Conservation (phyloP, 1,140 invertebrate species). For the Nasonia vitripennis region DNA sequence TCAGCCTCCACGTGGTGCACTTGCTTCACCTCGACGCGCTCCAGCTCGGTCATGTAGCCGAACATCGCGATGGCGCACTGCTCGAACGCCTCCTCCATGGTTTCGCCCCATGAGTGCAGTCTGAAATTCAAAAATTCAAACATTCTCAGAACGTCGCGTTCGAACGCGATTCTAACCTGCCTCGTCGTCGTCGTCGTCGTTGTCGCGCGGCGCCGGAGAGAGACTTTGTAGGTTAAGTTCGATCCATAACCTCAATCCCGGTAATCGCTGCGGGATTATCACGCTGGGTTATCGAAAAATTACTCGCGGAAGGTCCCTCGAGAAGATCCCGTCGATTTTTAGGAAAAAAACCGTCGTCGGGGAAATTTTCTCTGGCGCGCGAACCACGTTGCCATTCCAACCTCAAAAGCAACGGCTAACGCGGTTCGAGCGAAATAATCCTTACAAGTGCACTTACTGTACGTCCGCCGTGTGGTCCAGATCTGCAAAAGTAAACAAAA, state of each 20-base stretch:
- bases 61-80: slow-evolving; percentile 97
- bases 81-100: slow-evolving; percentile 93
- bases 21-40: slow-evolving; percentile 87
- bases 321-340: neutral
- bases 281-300: neutral
- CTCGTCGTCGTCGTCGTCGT: neutral
- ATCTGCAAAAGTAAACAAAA: slow-evolving; percentile 82
- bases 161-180: neutral
- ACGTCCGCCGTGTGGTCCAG: slow-evolving; percentile 98
- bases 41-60: slow-evolving; percentile 96
- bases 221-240: slow-evolving; percentile 64
- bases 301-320: neutral
- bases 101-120: slow-evolving; percentile 94
- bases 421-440: neutral
- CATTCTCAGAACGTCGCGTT: slow-evolving; percentile 4
- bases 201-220: neutral
- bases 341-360: neutral
- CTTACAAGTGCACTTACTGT: slow-evolving; percentile 85
- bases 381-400: slow-evolving; percentile 39
- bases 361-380: neutral
- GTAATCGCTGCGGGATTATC: neutral
- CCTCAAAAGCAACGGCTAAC: slow-evolving; percentile 17
- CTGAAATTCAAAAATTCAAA: slow-evolving; percentile 73
- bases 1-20: slow-evolving; percentile 89
- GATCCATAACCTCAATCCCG: slow-evolving; percentile 57